These are phyloP conservation scores for Lemur catta DNA, from an alignment of 2,797 vertebrate genomes.

Conservation along the genomic window DNA sequence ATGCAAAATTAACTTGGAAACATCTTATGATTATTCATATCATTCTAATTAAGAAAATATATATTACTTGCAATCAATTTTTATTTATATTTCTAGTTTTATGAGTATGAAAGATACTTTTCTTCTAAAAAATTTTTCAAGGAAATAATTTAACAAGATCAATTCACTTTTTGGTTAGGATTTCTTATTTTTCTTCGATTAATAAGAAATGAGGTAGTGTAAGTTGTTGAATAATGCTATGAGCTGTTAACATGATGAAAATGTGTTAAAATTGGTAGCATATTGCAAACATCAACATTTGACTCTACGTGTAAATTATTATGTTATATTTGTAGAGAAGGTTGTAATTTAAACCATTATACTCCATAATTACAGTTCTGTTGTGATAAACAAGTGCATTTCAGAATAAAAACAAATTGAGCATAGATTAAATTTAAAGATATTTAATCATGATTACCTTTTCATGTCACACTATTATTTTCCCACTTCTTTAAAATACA, in stretches of 20 bases:
- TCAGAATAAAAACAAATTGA: background rate
- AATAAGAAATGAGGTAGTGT: background rate
- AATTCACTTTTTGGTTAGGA: background rate
- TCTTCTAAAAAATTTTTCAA: background rate
- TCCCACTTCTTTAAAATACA: background rate
- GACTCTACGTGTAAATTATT: background rate
- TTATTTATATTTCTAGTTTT: background rate
- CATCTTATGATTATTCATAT: background rate
- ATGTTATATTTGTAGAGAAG: background rate
- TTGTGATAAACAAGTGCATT: background rate
- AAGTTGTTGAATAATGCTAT: background rate
- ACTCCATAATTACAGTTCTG: background rate
- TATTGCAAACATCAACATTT: background rate
- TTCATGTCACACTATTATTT: background rate
- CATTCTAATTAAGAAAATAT: background rate
- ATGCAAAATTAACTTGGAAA: background rate
- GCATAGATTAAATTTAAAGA: background rate
- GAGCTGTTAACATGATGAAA: background rate
- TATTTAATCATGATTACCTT: background rate
- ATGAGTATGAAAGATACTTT: background rate
- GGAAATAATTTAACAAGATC: background rate
- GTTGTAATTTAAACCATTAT: background rate
- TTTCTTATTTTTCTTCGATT: background rate
- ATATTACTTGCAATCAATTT: background rate
- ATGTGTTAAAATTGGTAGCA: background rate